Evolutionary conservation across 2,888 invertebrate genomes (phyloP), one percentile per base, ranked within the genome.

Genomic region (Trypoxylon attenuatum): DNA sequence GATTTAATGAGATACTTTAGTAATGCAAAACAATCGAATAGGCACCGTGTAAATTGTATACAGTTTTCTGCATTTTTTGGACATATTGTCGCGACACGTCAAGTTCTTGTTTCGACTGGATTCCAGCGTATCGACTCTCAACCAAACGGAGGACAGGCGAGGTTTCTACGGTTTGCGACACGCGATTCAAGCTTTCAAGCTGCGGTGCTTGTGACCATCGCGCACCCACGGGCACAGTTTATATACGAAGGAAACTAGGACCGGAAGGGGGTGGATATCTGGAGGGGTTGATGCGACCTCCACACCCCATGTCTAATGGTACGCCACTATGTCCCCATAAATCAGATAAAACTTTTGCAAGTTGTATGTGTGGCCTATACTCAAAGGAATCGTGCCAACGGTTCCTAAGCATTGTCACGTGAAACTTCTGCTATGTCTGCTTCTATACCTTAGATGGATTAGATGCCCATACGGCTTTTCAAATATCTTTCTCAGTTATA

Each of bases 111-210:
- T 62, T 60, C 61, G 54, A 47, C 58, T 23, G 46, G 72, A 72
- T 67, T 72, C 46, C 69, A 50, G 65, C 63, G 73, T 82, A 81
- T 81, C 59, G 83, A 79, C 82, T 81, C 54, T 62, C 73, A 58
- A 67, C 76, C 64, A 78, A 73, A 62, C 73, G 51, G 65, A 73
- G 71, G 78, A 79, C 76, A 76, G 64, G 60, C 59, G 68, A 53
- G 64, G 63, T 72, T 76, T 79, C 70, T 71, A 69, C 73, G 60
- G 72, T 77, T 79, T 73, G 68, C 56, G 79, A 80, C 85, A 85
- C 84, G 86, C 85, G 84, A 84, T 81, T 77, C 70, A 60, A 81
- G 78, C 81, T 76, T 81, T 77, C 70, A 60, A 81, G 78, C 81
- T 76, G 74, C 82, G 80, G 77, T 74, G 79, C 73, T 78, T 83